Percentiles rank a stretch among this genome's conserved stretches.
Conservation (phyloP, 2,797 vertebrate genomes). For the Anisognathus igniventris region DNA sequence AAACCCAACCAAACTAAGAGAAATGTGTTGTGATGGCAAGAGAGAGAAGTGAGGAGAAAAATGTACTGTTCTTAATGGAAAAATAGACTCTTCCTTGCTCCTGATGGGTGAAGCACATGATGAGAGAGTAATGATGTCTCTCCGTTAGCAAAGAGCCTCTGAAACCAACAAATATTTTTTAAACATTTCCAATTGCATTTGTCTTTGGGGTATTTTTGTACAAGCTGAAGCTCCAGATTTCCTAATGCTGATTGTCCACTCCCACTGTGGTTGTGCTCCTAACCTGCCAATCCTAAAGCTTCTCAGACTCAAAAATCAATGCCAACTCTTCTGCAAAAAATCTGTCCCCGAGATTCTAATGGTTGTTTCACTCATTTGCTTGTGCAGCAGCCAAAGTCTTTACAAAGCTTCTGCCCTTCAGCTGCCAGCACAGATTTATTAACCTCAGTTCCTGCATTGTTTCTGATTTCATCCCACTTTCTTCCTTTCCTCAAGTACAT, state of each 20-base stretch:
- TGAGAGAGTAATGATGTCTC: not conserved
- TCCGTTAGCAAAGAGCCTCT: not conserved
- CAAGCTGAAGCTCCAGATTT: not conserved
- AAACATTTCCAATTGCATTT: not conserved
- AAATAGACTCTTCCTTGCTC: not conserved
- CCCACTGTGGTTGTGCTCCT: not conserved
- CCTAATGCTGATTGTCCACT: not conserved
- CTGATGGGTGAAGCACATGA: not conserved
- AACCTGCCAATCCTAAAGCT: not conserved
- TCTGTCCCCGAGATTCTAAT: not conserved
- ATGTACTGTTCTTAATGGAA: not conserved
- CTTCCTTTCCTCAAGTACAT: not conserved
- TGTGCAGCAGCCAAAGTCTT: not conserved
- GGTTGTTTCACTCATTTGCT: not conserved
- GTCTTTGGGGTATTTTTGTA: not conserved
- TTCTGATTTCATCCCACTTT: not conserved
- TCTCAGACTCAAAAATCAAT: not conserved
- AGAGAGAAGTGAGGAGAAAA: not conserved
- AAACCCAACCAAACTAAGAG: not conserved
- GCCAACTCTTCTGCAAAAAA: not conserved
- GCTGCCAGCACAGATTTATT: not conserved
- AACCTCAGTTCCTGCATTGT: not conserved
- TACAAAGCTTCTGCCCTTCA: not conserved
- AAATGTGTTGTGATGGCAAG: not conserved
- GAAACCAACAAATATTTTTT: not conserved